A percentile compares a stretch with the other conserved stretches of the same genome.
These are phyloP conservation scores for Ischnura elegans DNA, from an alignment of 2,888 invertebrate species.

Conservation along the genomic window DNA sequence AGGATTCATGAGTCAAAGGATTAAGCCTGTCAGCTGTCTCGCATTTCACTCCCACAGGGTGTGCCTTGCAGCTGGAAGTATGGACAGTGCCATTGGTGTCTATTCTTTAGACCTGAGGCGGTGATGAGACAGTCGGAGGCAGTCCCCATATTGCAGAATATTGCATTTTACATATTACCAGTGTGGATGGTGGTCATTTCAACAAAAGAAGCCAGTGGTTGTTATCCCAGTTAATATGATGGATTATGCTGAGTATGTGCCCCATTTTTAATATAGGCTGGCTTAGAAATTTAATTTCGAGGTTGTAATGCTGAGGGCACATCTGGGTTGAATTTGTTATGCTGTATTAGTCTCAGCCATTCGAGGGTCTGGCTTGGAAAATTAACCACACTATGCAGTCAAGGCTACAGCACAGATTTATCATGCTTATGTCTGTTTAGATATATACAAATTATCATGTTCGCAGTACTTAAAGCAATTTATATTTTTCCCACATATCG, in stretches of 20 bases:
- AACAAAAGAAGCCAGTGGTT: neutral
- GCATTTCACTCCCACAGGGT: constrained; percentile 94
- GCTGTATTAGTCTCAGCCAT: neutral
- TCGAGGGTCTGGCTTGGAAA: constrained; percentile 13
- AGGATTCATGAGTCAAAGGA: constrained; percentile 92
- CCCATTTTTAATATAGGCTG: constrained; percentile 29
- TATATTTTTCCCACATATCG: neutral
- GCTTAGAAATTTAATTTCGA: constrained; percentile 34
- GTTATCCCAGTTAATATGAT: neutral
- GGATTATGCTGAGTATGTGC: constrained; percentile 6
- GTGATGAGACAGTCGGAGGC: constrained; percentile 61
- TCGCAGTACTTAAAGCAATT: constrained; percentile 44
- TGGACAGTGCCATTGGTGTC: constrained; percentile 91
- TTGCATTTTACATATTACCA: constrained; percentile 54
- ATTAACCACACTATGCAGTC: neutral
- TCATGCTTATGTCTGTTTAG: constrained; percentile 48
- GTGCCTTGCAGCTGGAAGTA: constrained; percentile 91
- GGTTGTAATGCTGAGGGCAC: constrained; percentile 24
- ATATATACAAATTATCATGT: neutral
- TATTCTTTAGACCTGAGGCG: constrained; percentile 82
- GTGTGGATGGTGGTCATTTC: neutral
- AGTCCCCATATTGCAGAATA: constrained; percentile 38
- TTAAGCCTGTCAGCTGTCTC: constrained; percentile 92
- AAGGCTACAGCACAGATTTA: constrained; percentile 31
- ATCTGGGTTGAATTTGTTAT: constrained; percentile 39